Evolutionary conservation across 2,113 vertebrate genomes (phyloP).

Genomic region (Crypturellus undulatus): DNA sequence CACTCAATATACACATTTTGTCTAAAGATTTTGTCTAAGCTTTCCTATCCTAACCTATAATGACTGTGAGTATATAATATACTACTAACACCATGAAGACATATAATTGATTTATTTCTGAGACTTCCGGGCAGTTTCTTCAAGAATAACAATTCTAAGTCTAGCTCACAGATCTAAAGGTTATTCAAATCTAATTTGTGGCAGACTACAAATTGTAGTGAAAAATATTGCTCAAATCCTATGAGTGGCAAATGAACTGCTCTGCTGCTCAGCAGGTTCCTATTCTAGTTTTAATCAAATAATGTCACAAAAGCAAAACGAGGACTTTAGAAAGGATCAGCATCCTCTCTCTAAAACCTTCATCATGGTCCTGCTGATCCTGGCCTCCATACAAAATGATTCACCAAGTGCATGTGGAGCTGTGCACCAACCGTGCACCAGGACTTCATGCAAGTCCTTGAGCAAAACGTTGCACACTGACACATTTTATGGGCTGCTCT

Average conservation of each 20-base stretch:
- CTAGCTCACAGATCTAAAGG: background rate
- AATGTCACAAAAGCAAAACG: background rate
- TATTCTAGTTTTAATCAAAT: background rate
- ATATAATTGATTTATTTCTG: background rate
- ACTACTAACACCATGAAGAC: background rate
- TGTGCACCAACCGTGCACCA: background rate
- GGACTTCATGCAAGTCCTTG: conserved; percentile 7
- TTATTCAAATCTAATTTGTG: background rate
- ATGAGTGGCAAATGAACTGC: background rate
- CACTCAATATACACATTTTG: background rate
- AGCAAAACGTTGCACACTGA: background rate
- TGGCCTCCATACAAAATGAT: background rate
- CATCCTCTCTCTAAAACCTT: background rate
- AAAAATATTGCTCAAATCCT: background rate
- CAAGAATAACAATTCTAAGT: background rate
- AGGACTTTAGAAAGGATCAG: background rate
- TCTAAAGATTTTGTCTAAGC: background rate
- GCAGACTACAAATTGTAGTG: background rate
- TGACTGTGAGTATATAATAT: background rate
- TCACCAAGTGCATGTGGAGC: fast-evolving
- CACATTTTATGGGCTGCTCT: background rate
- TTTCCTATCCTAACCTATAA: background rate
- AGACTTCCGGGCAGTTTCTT: background rate
- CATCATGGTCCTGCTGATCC: background rate
- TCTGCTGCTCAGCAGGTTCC: background rate